These are phyloP conservation scores for Xestia ashworthii DNA, from an alignment of 2,888 invertebrate genomes.

Conservation along the genomic window DNA sequence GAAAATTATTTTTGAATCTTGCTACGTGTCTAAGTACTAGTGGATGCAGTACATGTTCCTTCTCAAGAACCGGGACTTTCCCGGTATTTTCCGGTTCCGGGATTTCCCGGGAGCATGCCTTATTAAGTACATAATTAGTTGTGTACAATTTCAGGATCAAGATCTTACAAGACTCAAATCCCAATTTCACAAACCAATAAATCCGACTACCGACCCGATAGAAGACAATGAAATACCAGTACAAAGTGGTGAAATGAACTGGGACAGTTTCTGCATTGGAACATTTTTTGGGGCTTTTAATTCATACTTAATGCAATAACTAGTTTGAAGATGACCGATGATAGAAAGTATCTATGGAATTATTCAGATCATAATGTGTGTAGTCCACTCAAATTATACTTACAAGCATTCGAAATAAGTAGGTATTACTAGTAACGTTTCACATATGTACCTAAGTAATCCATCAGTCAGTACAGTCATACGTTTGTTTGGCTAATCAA, in stretches of 20 bases:
- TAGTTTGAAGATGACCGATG: neutral
- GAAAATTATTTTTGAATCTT: neutral
- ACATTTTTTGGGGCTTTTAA: neutral
- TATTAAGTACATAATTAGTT: neutral
- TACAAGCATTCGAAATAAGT: conserved; percentile 15
- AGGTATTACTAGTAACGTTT: neutral
- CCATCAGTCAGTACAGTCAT: neutral
- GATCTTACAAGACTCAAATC: neutral
- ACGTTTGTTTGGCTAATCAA: conserved; percentile 27
- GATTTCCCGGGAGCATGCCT: too few species aligned
- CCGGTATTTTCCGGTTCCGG: too few species aligned
- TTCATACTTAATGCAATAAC: neutral
- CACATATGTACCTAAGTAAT: conserved; percentile 30
- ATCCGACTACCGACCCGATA: neutral
- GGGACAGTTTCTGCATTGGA: neutral
- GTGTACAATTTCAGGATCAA: neutral
- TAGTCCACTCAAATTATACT: neutral
- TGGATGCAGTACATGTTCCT: too few species aligned
- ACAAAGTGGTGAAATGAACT: neutral
- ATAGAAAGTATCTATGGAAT: neutral
- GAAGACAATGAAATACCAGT: neutral
- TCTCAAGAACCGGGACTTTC: too few species aligned
- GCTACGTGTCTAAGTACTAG: too few species aligned
- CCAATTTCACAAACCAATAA: neutral
- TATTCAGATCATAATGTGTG: neutral